Evolutionary conservation across 2,113 vertebrate species (phyloP).

Genomic region (Macquaria australasica): DNA sequence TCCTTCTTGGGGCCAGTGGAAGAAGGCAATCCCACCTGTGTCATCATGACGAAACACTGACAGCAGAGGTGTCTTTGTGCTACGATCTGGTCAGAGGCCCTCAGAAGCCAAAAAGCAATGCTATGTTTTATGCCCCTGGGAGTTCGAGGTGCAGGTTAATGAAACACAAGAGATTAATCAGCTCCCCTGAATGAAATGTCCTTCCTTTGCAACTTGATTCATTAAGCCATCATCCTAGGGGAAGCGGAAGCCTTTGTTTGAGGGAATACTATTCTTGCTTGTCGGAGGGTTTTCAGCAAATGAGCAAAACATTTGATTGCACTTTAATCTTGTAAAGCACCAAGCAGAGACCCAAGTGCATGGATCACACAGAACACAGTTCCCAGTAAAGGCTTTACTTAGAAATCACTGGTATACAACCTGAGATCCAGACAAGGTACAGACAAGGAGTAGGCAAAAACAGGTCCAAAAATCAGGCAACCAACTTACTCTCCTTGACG

Average conservation of each 20-base stretch:
- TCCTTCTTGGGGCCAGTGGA: neutral
- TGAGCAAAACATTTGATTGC: neutral
- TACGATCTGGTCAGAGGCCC: neutral
- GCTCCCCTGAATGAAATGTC: slow-evolving; percentile 54
- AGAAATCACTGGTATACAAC: too few relatives aligned
- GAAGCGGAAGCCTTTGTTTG: slow-evolving; percentile 13
- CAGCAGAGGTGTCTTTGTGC: slow-evolving; percentile 12
- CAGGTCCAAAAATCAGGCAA: too few relatives aligned
- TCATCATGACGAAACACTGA: neutral
- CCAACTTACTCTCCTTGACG: too few relatives aligned
- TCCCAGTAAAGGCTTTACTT: too few relatives aligned
- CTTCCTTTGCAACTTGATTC: slow-evolving; percentile 63
- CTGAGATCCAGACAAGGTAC: too few relatives aligned
- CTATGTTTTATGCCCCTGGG: slow-evolving; percentile 28
- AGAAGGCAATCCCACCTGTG: slow-evolving; percentile 9
- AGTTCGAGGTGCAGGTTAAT: slow-evolving; percentile 52
- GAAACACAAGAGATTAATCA: slow-evolving; percentile 80
- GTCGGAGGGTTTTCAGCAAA: neutral
- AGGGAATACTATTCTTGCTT: slow-evolving; percentile 10
- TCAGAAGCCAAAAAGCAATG: slow-evolving; percentile 41
- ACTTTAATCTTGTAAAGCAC: neutral
- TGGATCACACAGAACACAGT: too few relatives aligned
- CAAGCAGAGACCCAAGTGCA: too few relatives aligned
- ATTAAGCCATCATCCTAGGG: neutral
- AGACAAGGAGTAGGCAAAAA: too few relatives aligned